Evolutionary conservation across 2,113 vertebrate species (phyloP), one percentile per base, ranked within the genome.

Genomic region (Empidonax alnorum): DNA sequence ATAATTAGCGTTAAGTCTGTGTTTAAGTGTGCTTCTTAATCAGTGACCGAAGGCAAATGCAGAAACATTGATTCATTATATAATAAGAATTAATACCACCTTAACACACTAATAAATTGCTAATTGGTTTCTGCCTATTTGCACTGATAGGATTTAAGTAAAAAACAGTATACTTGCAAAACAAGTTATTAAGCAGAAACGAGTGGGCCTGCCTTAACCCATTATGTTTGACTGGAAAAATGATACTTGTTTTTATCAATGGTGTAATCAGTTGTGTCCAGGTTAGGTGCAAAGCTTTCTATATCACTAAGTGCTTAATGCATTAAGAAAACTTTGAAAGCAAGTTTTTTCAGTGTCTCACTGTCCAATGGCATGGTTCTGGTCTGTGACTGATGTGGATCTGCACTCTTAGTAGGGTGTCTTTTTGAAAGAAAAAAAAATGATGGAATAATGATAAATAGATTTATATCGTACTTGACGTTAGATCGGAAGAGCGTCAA

Each of bases 51-150:
- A 87, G 39, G 59, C 61, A 87, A 80, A 90, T 62, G 62, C 46
- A 90, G 67, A 85, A 96, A 93, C 59, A 83, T n/a, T 88, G 85
- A 76, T 86, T 96, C 68, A 77, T 96, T 96, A 90, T 80, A 71
- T 44, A 93, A 94, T 44, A 75, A 82, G 75, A 90, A 90, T 77
- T 91, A 85, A 18, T 85, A 83, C 49, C 75, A 89, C 78, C 59
- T 83, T 94, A 84, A 69, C 55, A 85, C 87, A 80, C 55, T 76
- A 93, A 95, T 44, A 93, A 94, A 80, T 30, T 86, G 39, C 42
- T 96, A 86, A 96, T 93, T 85, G 89, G 75, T 96, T 96, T 94
- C 94, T 84, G 78, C 91, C 27, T 95, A 9, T 85, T 87, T 97
- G 91, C 93, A 59, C 94, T 93, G 87, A 96, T 71, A 74, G 93